Percentiles rank a stretch among this genome's conserved stretches.
phyloP scores from a whole-genome alignment of 2,888 invertebrate genomes.

The Omphaloscelis lunosa region DNA sequence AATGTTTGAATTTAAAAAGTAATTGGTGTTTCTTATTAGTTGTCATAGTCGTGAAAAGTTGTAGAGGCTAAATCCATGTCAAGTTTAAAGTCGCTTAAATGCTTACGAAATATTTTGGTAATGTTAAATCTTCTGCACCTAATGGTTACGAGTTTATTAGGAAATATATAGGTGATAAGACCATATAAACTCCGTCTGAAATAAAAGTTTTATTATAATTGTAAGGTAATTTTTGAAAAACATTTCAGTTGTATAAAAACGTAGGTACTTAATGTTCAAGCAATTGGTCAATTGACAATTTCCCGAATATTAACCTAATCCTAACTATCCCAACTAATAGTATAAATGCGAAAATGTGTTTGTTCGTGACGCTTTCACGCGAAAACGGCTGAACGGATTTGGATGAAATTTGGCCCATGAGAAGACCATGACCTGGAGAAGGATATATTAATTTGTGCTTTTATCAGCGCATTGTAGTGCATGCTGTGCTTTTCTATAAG shows the following conservation, averaged over 20 bases:
- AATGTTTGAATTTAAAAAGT: constrained; percentile 21
- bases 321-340: too few relatives aligned
- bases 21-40: neutral
- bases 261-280: too few relatives aligned
- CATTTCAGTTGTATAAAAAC: neutral
- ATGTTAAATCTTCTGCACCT: neutral
- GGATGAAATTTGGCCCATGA: too few relatives aligned
- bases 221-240: neutral
- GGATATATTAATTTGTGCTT: neutral
- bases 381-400: too few relatives aligned
- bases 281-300: too few relatives aligned
- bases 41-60: too few relatives aligned
- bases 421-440: too few relatives aligned
- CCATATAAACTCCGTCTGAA: neutral
- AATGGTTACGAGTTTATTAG: neutral
- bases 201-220: too few relatives aligned
- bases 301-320: too few relatives aligned
- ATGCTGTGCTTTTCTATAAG: too few relatives aligned
- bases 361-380: too few relatives aligned
- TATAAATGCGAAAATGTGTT: too few relatives aligned
- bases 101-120: neutral
- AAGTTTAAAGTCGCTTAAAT: neutral
- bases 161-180: neutral
- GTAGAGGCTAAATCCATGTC: neutral
- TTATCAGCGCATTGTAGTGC: neutral